Conservation (phyloP, 2,888 invertebrate genomes). For the Alloplasta piceator region DNA sequence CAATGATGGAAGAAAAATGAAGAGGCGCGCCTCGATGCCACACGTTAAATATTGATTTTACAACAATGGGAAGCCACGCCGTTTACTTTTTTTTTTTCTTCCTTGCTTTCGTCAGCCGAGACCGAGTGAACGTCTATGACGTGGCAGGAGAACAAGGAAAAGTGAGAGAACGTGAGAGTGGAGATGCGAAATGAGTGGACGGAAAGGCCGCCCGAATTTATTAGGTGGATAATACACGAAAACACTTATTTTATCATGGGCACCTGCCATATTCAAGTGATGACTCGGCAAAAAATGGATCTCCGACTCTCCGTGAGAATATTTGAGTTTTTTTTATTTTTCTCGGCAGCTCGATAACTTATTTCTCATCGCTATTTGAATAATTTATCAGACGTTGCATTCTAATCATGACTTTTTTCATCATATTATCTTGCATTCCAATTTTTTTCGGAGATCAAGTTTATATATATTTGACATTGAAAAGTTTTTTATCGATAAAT, state of each 20-base stretch:
- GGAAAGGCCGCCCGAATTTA: background rate
- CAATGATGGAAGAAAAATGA: conserved; percentile 7
- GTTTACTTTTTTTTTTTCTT: conserved; percentile 1
- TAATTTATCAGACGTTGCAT: no score
- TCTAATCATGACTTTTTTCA: no score
- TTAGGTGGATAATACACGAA: conserved; percentile 33
- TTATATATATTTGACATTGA: no score
- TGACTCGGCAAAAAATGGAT: conserved; percentile 70
- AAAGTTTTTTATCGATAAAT: no score
- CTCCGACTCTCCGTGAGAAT: conserved; percentile 6
- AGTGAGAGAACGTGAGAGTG: background rate
- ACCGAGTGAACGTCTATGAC: conserved; percentile 23
- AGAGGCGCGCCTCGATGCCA: conserved; percentile 26
- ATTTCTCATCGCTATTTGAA: no score
- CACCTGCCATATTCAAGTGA: conserved; percentile 75
- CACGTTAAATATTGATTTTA: conserved; percentile 58
- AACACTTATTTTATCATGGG: conserved; percentile 24
- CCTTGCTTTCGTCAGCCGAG: background rate
- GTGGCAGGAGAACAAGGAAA: conserved; percentile 16
- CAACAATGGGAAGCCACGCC: conserved; percentile 33
- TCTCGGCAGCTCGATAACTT: no score
- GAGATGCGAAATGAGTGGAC: conserved; percentile 3
- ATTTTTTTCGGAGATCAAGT: no score
- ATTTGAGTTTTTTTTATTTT: background rate
- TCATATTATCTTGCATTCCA: no score